Base-by-base conservation (phyloP, 2,888 invertebrate genomes). In the Aquatica leii region DNA sequence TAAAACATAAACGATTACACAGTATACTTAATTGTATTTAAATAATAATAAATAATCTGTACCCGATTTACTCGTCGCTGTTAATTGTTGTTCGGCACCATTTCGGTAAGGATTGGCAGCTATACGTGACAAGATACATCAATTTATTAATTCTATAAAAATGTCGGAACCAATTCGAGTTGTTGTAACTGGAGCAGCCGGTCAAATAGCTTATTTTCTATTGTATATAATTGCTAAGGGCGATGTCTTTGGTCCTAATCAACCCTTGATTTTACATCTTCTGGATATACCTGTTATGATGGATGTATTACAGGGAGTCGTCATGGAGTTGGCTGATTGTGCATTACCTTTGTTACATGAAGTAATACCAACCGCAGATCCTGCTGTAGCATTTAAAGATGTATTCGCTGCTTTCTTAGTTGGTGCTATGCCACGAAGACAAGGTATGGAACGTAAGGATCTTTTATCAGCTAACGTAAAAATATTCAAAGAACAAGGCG, bases 371-470 rank as follows among this genome's bases (percentile, higher is more conserved):
- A 97, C 97, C 14, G 91, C 90, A 68, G 93, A 95, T 77, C 94
- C 95, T 52, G 90, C 88, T 65, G 91, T 88, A 62, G 99, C 95
- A n/a, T 99, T 99, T 82, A 94, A 93, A 79, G 94, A 97, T 83
- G 94, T 97, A 50, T 93, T 96, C 70, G 95, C 96, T 54, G 98
- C 97, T 37, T 97, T 99, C 81, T 84, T 99, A 64, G 97, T 99
- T 46, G 99, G 99, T 31, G 92, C 98, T 24, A 98, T 98, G 98
- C 99, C 99, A 0, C 90, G 99, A 57, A 93, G 92, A 77, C 90
- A 95, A 80, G 98, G 98, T 56, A 99, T 99, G 99, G 98, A 99
- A 82, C 89, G 99, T 59, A 99, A 98, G 82, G 99, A 99, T 80
- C 87, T 99, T 37, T 86, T 99, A 2, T 91, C 95, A 12, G 98